Conservation (phyloP, 2,888 invertebrate genomes). For the Ophion slaviceki region DNA sequence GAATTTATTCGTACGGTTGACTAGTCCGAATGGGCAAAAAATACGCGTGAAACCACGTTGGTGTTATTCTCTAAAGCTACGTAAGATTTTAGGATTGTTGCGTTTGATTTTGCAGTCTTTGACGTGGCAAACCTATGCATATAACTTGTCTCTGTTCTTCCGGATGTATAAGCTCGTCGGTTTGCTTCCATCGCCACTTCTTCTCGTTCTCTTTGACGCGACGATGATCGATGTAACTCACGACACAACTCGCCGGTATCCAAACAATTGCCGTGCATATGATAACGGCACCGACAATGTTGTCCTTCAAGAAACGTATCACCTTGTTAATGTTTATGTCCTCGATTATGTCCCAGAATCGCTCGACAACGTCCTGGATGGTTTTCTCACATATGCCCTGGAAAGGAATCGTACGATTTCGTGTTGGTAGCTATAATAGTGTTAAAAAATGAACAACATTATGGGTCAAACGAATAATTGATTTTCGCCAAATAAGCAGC, state of each 20-base stretch:
- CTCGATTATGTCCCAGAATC: slow-evolving; percentile 99
- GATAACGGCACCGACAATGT: slow-evolving; percentile 97
- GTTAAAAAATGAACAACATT: no score
- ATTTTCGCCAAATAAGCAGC: no score
- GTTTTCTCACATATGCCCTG: slow-evolving; percentile 97
- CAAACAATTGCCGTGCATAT: slow-evolving; percentile 95
- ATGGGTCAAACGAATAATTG: no score
- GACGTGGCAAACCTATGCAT: slow-evolving; percentile 85
- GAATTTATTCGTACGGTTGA: slow-evolving; percentile 44
- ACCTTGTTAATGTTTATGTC: slow-evolving; percentile 98
- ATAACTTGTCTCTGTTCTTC: slow-evolving; percentile 89
- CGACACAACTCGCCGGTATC: slow-evolving; percentile 96
- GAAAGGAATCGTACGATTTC: slow-evolving; percentile 8
- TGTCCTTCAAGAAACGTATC: slow-evolving; percentile 94
- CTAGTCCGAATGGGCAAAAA: slow-evolving; percentile 43
- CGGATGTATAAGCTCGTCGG: slow-evolving; percentile 89
- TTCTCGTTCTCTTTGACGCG: slow-evolving; percentile 89
- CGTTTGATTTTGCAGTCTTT: slow-evolving; percentile 61
- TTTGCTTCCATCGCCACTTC: slow-evolving; percentile 89
- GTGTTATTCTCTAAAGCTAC: neutral
- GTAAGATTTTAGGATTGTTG: slow-evolving; percentile 49
- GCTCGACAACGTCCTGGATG: slow-evolving; percentile 96
- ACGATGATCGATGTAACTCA: slow-evolving; percentile 92
- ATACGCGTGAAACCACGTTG: neutral
- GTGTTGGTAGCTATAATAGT: neutral